phyloP scores from a whole-genome alignment of 2,113 vertebrate species.

The Etheostoma spectabile region DNA sequence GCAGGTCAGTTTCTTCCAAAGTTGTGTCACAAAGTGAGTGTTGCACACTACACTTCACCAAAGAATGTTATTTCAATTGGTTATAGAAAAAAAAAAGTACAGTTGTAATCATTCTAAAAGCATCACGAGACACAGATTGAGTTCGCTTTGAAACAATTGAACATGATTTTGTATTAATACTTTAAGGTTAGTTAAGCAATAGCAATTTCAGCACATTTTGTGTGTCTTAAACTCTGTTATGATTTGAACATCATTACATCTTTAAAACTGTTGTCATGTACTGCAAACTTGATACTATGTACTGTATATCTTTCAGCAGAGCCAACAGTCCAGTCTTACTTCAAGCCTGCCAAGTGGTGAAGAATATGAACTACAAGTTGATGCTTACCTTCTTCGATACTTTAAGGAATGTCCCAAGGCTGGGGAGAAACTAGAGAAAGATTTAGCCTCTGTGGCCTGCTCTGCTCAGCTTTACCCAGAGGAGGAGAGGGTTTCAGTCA shows the following conservation, averaged over 20 bases:
- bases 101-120: background rate
- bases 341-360: conserved; percentile 8
- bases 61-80: background rate
- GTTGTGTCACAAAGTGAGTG: background rate
- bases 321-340: background rate
- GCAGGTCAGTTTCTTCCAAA: conserved; percentile 29
- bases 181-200: background rate
- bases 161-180: background rate
- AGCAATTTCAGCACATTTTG: background rate
- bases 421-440: conserved; percentile 1
- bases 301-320: conserved; percentile 17
- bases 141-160: background rate
- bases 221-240: background rate
- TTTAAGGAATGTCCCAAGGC: conserved; percentile 45
- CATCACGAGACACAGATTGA: background rate
- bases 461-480: conserved; percentile 41
- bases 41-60: background rate
- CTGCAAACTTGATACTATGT: background rate
- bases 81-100: background rate
- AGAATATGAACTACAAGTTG: conserved; percentile 20
- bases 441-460: conserved; percentile 7
- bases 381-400: conserved; percentile 50
- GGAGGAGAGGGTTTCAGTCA: conserved; percentile 2
- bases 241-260: background rate
- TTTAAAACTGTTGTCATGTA: background rate